Conservation (phyloP, 2,113 vertebrate genomes). For the Lophius piscatorius region DNA sequence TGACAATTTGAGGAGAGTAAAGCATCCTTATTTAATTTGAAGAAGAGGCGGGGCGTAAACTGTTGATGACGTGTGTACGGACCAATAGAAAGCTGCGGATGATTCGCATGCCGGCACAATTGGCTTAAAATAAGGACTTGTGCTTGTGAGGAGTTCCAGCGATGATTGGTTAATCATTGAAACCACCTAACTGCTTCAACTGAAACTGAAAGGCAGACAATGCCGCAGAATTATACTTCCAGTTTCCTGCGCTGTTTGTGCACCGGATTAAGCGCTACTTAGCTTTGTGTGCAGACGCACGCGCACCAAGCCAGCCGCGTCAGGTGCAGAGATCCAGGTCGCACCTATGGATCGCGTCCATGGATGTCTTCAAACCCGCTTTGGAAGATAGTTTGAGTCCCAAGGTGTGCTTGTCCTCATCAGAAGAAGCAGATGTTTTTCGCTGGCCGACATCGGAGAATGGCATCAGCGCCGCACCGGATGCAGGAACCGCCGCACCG, state of each 20-base stretch:
- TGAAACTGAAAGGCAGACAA: conserved; percentile 18
- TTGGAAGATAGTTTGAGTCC: conserved; percentile 71
- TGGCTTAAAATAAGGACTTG: conserved; percentile 46
- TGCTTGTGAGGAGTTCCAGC: conserved; percentile 21
- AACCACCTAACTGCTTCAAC: conserved; percentile 11
- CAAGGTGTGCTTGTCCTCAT: conserved; percentile 51
- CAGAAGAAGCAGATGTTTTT: conserved; percentile 64
- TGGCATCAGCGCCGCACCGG: conserved; percentile 47
- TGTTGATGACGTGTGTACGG: conserved; percentile 38
- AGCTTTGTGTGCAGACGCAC: conserved; percentile 46
- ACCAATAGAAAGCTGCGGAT: conserved; percentile 61
- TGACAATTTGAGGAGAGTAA: conserved; percentile 58
- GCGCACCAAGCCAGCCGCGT: conserved; percentile 49
- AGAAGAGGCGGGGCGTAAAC: conserved; percentile 16
- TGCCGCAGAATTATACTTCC: conserved; percentile 42
- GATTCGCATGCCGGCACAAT: conserved; percentile 45
- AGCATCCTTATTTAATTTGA: conserved; percentile 6
- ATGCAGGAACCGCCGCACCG: conserved; percentile 29
- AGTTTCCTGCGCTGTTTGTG: conserved; percentile 31
- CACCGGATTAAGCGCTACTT: conserved; percentile 58
- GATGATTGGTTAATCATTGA: conserved; percentile 36
- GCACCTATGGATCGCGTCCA: conserved; percentile 82
- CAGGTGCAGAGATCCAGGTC: conserved; percentile 77
- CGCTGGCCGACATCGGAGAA: conserved; percentile 67
- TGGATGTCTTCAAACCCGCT: conserved; percentile 81